Percentiles rank a stretch among this genome's conserved stretches.
Evolutionary conservation across 2,888 invertebrate genomes (phyloP).

Genomic region (Callimorpha dominula): DNA sequence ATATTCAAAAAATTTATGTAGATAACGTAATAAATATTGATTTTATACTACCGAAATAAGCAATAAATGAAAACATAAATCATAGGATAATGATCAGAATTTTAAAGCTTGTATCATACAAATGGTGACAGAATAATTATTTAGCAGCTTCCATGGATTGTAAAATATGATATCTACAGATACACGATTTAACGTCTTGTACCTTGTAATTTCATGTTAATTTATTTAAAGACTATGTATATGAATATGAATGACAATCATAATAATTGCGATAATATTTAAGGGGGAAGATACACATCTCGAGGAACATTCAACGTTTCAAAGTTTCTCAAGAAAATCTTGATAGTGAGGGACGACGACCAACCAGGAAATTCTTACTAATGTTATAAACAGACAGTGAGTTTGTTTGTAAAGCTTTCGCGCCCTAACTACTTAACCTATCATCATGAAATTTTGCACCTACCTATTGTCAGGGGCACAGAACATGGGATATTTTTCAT

Average conservation of each 20-base stretch:
- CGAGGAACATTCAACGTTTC: too few species aligned
- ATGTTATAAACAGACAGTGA: too few species aligned
- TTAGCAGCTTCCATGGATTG: background rate
- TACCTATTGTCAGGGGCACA: too few species aligned
- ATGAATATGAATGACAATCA: background rate
- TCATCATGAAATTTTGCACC: too few species aligned
- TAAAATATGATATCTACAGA: background rate
- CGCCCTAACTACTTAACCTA: too few species aligned
- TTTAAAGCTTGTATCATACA: background rate
- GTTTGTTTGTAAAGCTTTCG: too few species aligned
- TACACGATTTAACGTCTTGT: background rate
- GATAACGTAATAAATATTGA: background rate
- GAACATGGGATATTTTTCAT: too few species aligned
- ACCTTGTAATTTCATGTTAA: background rate
- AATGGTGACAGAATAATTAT: background rate
- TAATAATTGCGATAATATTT: background rate
- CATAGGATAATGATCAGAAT: background rate
- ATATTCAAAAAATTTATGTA: background rate
- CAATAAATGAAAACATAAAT: background rate
- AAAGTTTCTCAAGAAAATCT: background rate
- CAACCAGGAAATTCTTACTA: too few species aligned
- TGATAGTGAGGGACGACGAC: too few species aligned
- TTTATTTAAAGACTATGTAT: background rate
- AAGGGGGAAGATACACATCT: background rate
- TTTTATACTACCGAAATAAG: background rate